phyloP scores from a whole-genome alignment of 2,888 invertebrate species.

The Erebia epiphron region DNA sequence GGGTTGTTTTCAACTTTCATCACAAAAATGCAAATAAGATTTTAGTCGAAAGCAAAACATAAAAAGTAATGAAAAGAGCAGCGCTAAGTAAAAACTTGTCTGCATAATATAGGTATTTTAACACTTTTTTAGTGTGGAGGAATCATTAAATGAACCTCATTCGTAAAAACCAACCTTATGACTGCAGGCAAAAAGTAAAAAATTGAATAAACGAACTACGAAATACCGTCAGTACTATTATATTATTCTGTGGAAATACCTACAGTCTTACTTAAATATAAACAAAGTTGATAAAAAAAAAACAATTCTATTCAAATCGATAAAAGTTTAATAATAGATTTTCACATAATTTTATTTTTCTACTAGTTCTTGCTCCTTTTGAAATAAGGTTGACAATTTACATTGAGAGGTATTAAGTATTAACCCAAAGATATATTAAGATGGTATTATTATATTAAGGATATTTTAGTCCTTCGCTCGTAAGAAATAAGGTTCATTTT shows the following conservation, averaged over 20 bases:
- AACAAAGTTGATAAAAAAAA: background rate
- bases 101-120: constrained; percentile 6
- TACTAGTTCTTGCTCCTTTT: background rate
- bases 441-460: background rate
- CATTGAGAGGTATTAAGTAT: background rate
- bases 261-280: background rate
- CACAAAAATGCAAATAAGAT: background rate
- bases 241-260: too few species aligned
- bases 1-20: background rate
- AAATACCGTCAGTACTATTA: too few species aligned
- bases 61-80: background rate
- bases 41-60: background rate
- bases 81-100: constrained; percentile 1
- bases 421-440: background rate
- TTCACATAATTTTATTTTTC: background rate
- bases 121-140: constrained; percentile 19
- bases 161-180: background rate
- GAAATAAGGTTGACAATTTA: background rate
- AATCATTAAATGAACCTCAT: background rate
- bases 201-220: background rate
- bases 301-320: background rate
- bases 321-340: background rate
- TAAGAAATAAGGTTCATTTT: background rate
- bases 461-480: background rate
- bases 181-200: background rate